Evolutionary conservation across 2,113 vertebrate genomes (phyloP), one percentile per base, ranked within the genome.

Genomic region (Caracal caracal): DNA sequence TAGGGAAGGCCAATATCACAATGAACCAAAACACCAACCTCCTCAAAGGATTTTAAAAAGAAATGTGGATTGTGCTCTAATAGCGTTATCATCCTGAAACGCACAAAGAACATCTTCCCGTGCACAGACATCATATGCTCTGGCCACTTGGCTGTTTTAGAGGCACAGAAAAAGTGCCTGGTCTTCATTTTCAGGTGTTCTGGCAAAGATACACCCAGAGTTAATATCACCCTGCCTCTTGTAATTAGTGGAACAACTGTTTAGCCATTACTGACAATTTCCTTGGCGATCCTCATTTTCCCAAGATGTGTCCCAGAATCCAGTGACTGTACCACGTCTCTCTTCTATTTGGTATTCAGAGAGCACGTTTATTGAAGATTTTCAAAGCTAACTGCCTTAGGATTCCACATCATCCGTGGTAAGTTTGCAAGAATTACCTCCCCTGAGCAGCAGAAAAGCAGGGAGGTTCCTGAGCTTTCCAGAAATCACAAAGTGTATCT

Each of bases 211-310:
- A 43, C 11, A 4, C 24, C 35, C 49, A 0, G 3, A 24, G 33
- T 11, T 83, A 61, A 56, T 37, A 61, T 33, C 88, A 71, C 8
- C 35, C 61, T 17, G 53, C 37, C 61, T 79, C 86, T 81, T 56
- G 17, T 82, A 79, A 96, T 93, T 80, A 86, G 78, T 2, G 19
- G 37, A 80, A 93, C 47, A 84, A 87, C 53, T 65, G 35, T 86
- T 89, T 35, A n/a, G 59, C 51, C 63, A 81, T 80, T n/a, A 80
- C 13, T 37, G 33, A 76, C 1, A 30, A 51, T 70, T 87, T 88
- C 28, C 78, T 71, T 94, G 78, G 78, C 66, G 53, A 73, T 96
- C 78, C 59, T 88, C 30, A 17, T 85, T 84, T 75, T 47, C 40
- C 71, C 37, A 47, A 61, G 86, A 68, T 75, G 59, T 24, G 68